These are phyloP conservation scores for Anthopleura sola DNA, from an alignment of 64 coral and sea anemone species.

Conservation along the genomic window DNA sequence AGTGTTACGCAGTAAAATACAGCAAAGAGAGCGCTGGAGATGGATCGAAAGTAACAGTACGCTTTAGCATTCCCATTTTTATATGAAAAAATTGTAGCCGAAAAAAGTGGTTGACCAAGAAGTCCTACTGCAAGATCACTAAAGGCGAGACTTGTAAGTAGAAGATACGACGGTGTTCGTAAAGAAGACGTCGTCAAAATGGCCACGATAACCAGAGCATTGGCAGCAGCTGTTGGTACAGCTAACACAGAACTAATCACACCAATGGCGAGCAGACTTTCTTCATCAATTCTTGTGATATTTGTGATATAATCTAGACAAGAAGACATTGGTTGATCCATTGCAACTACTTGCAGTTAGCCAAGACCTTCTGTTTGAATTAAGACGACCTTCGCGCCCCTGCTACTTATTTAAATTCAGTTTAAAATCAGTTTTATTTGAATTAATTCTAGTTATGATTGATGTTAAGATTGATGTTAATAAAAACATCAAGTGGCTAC, in stretches of 20 bases:
- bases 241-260: background rate
- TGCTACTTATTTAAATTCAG: no score
- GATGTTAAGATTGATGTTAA: no score
- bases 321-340: background rate
- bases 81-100: background rate
- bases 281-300: background rate
- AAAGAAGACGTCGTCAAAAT: background rate
- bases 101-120: background rate
- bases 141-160: constrained; percentile 11
- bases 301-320: background rate
- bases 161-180: constrained; percentile 20
- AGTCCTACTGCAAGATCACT: constrained; percentile 5
- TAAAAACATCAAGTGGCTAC: no score
- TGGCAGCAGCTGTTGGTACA: background rate
- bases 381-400: no score
- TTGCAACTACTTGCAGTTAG: background rate
- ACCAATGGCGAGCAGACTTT: background rate
- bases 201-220: constrained; percentile 7
- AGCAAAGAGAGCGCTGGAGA: background rate
- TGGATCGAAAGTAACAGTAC: background rate
- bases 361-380: no score
- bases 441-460: no score
- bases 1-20: background rate
- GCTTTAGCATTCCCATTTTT: background rate
- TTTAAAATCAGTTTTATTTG: no score